Evolutionary conservation across 2,888 invertebrate genomes (phyloP).

Genomic region (Heliconius ismenius): DNA sequence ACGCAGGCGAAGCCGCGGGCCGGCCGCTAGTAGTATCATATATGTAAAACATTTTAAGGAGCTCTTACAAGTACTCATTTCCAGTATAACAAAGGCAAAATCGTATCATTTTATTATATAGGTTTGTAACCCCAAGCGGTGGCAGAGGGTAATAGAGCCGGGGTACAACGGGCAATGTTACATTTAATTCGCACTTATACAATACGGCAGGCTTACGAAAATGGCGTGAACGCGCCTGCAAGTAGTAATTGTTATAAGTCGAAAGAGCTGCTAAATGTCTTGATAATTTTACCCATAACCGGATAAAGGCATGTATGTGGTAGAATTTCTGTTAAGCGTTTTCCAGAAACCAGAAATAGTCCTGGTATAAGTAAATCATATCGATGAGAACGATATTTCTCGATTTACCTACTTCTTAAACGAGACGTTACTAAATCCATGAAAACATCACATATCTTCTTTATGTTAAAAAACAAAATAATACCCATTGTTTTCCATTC

Average conservation of each 20-base stretch:
- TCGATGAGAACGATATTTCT: neutral
- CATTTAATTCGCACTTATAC: constrained; percentile 37
- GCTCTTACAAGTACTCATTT: constrained; percentile 31
- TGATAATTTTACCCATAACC: constrained; percentile 3
- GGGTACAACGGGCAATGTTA: constrained; percentile 28
- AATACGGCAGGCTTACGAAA: constrained; percentile 37
- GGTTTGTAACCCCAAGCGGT: constrained; percentile 39
- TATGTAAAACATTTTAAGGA: constrained; percentile 11
- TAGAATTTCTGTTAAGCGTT: neutral
- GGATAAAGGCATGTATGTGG: neutral
- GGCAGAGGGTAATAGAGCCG: constrained; percentile 36
- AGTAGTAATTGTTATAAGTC: constrained; percentile 32
- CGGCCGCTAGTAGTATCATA: neutral
- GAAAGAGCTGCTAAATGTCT: constrained; percentile 30
- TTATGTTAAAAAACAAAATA: neutral
- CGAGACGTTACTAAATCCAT: neutral
- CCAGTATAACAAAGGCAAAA: constrained; percentile 30
- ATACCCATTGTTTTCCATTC: constrained; percentile 1
- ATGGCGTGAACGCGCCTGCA: constrained; percentile 35
- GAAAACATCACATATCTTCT: neutral
- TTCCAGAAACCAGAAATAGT: neutral
- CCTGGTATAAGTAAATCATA: too few species aligned
- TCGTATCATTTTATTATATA: constrained; percentile 39
- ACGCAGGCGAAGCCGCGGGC: too few species aligned
- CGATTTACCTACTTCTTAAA: neutral